Evolutionary conservation across 37 sponge, comb jelly and placozoan genomes (phyloP), one percentile per base, ranked within the genome.

Genomic region (Beroe forskalii): DNA sequence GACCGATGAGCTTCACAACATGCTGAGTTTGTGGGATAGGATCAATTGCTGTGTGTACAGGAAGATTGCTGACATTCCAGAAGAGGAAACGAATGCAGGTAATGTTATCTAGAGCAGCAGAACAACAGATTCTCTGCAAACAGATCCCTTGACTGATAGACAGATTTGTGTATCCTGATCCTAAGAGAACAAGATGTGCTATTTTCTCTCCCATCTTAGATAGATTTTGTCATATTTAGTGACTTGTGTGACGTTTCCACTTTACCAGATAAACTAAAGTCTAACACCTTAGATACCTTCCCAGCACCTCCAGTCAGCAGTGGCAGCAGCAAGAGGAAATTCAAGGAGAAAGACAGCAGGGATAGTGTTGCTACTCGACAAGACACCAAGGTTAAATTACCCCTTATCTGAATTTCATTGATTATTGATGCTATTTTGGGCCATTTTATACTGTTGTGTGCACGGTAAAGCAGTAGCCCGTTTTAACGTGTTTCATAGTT

Each of bases 11-110:
- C 25, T 96, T 40, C 72, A 42, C 1, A 24, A 62, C 0, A 61
- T 93, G 44, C 33, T 96, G 64, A 92, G 92, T n/a, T 92, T 94
- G 90, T 96, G 97, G 97, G 94, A 95, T 67, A 91, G 97, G 62
- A 30, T 40, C 25, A 92, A 62, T 30, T 91, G 94, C 9, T n/a
- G 25, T 60, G 76, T 91, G 25, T 76, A 44, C 61, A 91, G 32
- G 55, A 80, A 80, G 55, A 23, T 22, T 44, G 86, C 48, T 4
- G 86, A 80, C 24, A 80, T 80, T 23, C 48, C 86, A n/a, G 86
- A 80, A 24, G 86, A 80, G 86, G 86, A 80, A 4, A 32, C 60
- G 2, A 44, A 44, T 55, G 60, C 44, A 80, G 86, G 86, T 80
- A 80, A 12, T 48, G 55, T 6, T 48, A 48, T n/a, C n/a, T n/a